Conservation (phyloP, 2,113 vertebrate species). For the Pelodiscus sinensis region DNA sequence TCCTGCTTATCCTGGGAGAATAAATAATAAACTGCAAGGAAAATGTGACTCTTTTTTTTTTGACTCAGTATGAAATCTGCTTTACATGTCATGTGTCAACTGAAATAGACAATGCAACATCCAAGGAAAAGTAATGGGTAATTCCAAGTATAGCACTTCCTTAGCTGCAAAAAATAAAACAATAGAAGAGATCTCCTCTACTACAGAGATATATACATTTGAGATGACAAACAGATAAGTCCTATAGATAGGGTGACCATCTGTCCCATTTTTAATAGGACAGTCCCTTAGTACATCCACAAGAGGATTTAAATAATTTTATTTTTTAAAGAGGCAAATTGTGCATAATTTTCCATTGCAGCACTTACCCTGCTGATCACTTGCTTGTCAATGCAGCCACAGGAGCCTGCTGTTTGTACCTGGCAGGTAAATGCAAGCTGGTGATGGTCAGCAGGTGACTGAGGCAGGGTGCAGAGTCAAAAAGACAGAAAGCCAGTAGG, state of each 20-base stretch:
- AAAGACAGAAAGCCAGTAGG: too few relatives aligned
- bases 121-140: background rate
- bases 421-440: too few relatives aligned
- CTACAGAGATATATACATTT: background rate
- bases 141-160: background rate
- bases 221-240: background rate
- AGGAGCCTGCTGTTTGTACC: too few relatives aligned
- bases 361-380: too few relatives aligned
- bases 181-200: background rate
- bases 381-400: too few relatives aligned
- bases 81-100: background rate
- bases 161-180: background rate
- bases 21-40: background rate
- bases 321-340: too few relatives aligned
- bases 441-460: too few relatives aligned
- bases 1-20: background rate
- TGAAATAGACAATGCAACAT: background rate
- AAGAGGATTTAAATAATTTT: too few relatives aligned
- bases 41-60: background rate
- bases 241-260: background rate
- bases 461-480: too few relatives aligned
- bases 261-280: too few relatives aligned
- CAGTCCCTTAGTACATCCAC: too few relatives aligned
- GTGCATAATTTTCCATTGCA: too few relatives aligned
- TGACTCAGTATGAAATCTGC: background rate